phyloP scores from a whole-genome alignment of 2,797 vertebrate species.

The Lycodopsis pacificus region DNA sequence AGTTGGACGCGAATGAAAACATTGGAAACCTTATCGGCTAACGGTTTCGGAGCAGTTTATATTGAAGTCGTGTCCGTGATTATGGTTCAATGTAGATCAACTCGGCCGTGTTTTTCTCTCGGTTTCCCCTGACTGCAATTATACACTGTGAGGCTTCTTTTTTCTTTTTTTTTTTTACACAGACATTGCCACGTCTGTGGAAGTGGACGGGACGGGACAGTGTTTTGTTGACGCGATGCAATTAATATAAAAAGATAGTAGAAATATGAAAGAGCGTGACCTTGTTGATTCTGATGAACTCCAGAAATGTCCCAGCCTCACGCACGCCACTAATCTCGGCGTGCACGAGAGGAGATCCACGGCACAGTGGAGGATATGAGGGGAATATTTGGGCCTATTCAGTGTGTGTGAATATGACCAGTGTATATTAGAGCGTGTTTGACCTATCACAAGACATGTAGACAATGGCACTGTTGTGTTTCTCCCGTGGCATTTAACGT shows the following conservation, averaged over 20 bases:
- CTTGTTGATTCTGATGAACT: slow-evolving; percentile 73
- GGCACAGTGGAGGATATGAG: slow-evolving; percentile 39
- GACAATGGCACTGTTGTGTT: slow-evolving; percentile 83
- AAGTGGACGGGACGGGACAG: slow-evolving; percentile 71
- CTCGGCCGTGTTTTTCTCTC: slow-evolving; percentile 39
- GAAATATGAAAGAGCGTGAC: slow-evolving; percentile 60
- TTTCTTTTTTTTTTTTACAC: slow-evolving; percentile 25
- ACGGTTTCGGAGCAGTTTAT: slow-evolving; percentile 66
- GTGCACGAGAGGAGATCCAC: slow-evolving; percentile 53
- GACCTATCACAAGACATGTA: slow-evolving; percentile 80
- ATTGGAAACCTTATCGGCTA: slow-evolving; percentile 71
- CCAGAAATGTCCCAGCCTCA: slow-evolving; percentile 55
- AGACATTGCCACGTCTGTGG: slow-evolving; percentile 77
- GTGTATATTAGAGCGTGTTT: slow-evolving; percentile 78
- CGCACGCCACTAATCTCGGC: slow-evolving; percentile 58
- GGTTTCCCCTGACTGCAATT: slow-evolving; percentile 57
- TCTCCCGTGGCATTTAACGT: slow-evolving; percentile 78
- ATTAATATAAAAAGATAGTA: slow-evolving; percentile 23
- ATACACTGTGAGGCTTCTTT: slow-evolving; percentile 43
- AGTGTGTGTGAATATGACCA: slow-evolving; percentile 70
- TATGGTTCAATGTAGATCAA: slow-evolving; percentile 42
- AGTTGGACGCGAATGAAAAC: slow-evolving; percentile 46
- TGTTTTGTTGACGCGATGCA: slow-evolving; percentile 53
- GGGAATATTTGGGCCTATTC: slow-evolving; percentile 72
- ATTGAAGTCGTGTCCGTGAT: slow-evolving; percentile 50